Conservation (phyloP, 2,797 vertebrate genomes). For the Brachyalestes nurse region DNA sequence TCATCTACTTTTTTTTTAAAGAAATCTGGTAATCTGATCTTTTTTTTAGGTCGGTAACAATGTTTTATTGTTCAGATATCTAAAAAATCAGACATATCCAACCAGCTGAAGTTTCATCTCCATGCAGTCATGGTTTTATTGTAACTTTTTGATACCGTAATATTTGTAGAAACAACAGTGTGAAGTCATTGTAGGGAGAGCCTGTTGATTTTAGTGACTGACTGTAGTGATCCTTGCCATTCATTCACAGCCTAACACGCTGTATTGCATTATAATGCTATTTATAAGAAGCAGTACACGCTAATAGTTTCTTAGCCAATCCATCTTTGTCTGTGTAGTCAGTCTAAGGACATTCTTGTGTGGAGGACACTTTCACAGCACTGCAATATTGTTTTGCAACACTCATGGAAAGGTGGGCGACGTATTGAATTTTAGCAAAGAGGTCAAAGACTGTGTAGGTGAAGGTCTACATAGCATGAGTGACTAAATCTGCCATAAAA, state of each 20-base stretch:
- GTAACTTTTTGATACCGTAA: slow-evolving; percentile 42
- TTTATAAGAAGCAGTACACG: not conserved
- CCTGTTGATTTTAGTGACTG: slow-evolving; percentile 19
- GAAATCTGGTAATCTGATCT: no score
- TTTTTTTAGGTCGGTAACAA: no score
- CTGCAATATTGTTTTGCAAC: slow-evolving; percentile 35
- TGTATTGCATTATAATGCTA: slow-evolving; percentile 2
- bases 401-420: slow-evolving; percentile 6
- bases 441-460: slow-evolving; percentile 19
- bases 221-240: slow-evolving; percentile 21
- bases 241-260: slow-evolving; percentile 17
- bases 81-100: not conserved
- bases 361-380: slow-evolving; percentile 39
- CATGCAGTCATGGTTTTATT: slow-evolving; percentile 34
- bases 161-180: slow-evolving; percentile 37
- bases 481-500: no score
- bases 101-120: not conserved
- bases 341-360: not conserved
- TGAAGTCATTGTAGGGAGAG: slow-evolving; percentile 14
- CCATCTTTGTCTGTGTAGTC: not conserved
- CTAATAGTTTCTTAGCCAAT: not conserved
- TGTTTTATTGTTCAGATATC: slow-evolving; percentile 1
- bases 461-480: not conserved
- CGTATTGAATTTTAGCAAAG: not conserved
- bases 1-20: no score